Evolutionary conservation across 2,797 vertebrate species (phyloP).

Genomic region (Smutsia gigantea): DNA sequence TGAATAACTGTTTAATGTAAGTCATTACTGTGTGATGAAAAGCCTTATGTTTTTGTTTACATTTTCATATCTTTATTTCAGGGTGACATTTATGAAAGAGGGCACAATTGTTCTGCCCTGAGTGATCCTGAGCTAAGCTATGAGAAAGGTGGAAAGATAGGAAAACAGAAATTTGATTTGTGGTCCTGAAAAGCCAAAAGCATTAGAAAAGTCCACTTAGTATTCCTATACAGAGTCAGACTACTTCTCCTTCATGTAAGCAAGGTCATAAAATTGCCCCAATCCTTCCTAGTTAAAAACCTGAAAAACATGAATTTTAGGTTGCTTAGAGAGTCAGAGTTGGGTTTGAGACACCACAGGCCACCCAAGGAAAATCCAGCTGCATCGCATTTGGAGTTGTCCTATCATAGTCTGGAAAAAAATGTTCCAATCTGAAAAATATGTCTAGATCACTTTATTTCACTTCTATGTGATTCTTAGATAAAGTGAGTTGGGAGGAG

Average conservation of each 20-base stretch:
- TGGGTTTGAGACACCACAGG: slow-evolving; percentile 63
- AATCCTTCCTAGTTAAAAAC: slow-evolving; percentile 76
- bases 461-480: slow-evolving; percentile 23
- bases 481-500: background rate
- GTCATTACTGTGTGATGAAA: background rate
- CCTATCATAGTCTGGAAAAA: slow-evolving; percentile 60
- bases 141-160: slow-evolving; percentile 29
- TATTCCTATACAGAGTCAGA: slow-evolving; percentile 23
- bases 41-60: background rate
- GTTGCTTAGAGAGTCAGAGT: slow-evolving; percentile 59
- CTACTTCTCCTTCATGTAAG: slow-evolving; percentile 57
- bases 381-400: slow-evolving; percentile 67
- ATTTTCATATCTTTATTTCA: slow-evolving; percentile 50
- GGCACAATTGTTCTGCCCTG: background rate
- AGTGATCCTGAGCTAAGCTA: background rate
- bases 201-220: slow-evolving; percentile 15
- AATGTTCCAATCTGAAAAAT: slow-evolving; percentile 64
- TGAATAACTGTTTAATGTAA: slow-evolving; percentile 50
- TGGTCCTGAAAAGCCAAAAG: slow-evolving; percentile 44
- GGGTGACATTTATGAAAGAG: background rate
- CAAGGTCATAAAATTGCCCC: slow-evolving; percentile 72
- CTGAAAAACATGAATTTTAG: slow-evolving; percentile 68
- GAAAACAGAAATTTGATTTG: slow-evolving; percentile 29
- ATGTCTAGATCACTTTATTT: slow-evolving; percentile 67
- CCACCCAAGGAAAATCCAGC: slow-evolving; percentile 78